Evolutionary conservation across 2,797 vertebrate species (phyloP).

Genomic region (Muraenolepis orangiensis): DNA sequence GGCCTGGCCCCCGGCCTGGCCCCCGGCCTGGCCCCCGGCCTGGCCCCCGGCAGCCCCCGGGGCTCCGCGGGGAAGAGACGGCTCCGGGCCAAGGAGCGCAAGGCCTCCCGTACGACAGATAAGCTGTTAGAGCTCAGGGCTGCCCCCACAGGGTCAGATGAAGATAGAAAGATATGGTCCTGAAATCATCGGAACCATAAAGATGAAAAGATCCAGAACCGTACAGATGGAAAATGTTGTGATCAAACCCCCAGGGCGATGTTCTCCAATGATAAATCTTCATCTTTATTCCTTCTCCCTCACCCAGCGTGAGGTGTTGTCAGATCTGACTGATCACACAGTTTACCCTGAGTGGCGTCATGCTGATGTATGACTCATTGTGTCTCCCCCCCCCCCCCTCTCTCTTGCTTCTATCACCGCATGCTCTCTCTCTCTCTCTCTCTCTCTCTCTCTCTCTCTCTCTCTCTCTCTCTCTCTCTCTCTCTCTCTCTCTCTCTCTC

Average conservation of each 20-base stretch:
- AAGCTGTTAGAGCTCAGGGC: too few relatives aligned
- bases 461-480: not conserved
- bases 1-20: constrained; percentile 69
- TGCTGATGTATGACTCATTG: constrained; percentile 50
- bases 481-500: not conserved
- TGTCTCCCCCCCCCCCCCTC: constrained; percentile 15
- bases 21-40: constrained; percentile 76
- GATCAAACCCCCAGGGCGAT: too few relatives aligned
- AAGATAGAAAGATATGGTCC: too few relatives aligned
- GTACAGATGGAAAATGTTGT: too few relatives aligned
- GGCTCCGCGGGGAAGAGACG: constrained; percentile 81
- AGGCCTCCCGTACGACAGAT: constrained; percentile 83
- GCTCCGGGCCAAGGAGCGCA: constrained; percentile 87
- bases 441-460: not conserved
- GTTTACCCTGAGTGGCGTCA: constrained; percentile 37
- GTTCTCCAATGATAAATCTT: too few relatives aligned
- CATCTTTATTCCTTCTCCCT: not conserved
- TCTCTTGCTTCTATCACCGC: constrained; percentile 6
- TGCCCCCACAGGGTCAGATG: too few relatives aligned
- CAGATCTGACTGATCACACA: constrained; percentile 46
- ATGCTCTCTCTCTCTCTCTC: not conserved
- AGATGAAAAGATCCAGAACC: too few relatives aligned
- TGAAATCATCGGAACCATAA: too few relatives aligned
- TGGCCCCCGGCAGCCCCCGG: constrained; percentile 85
- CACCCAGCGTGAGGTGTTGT: constrained; percentile 17